Percentiles rank a stretch among this genome's conserved stretches.
phyloP scores from a whole-genome alignment of 2,888 invertebrate species.

The Parapristionchus giblindavisi region DNA sequence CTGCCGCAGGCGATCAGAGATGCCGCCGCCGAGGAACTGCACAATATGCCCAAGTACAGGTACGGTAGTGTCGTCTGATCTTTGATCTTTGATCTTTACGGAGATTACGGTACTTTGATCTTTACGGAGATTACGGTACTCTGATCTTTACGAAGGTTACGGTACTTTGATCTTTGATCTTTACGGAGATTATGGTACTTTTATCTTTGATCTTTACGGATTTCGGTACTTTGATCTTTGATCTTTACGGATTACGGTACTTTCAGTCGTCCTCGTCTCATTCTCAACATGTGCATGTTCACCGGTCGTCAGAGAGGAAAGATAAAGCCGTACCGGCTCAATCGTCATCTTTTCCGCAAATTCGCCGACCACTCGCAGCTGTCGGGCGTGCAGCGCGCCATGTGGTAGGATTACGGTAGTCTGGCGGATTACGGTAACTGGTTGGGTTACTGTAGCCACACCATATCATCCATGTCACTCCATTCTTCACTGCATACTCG shows the following conservation, averaged over 20 bases:
- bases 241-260: conserved; percentile 15
- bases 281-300: conserved; percentile 81
- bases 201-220: background rate
- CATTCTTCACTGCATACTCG: too few species aligned
- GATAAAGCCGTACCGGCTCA: conserved; percentile 84
- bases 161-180: too few species aligned
- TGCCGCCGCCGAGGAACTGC: conserved; percentile 69
- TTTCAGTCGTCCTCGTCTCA: conserved; percentile 68
- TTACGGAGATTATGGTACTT: too few species aligned
- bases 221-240: too few species aligned
- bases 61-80: background rate
- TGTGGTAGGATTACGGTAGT: conserved; percentile 80
- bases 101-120: too few species aligned
- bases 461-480: too few species aligned
- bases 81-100: background rate
- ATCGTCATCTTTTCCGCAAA: conserved; percentile 87
- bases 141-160: too few species aligned
- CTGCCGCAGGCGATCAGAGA: conserved; percentile 76
- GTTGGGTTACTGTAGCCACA: too few species aligned
- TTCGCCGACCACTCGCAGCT: conserved; percentile 92
- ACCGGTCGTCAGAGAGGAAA: conserved; percentile 85
- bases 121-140: too few species aligned
- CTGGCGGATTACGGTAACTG: too few species aligned
- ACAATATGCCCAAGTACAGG: conserved; percentile 54
- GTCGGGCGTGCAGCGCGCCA: conserved; percentile 89